Percentiles rank a stretch among this genome's conserved stretches.
These are phyloP conservation scores for Endotricha flammealis DNA, from an alignment of 2,888 invertebrate genomes.

Conservation along the genomic window DNA sequence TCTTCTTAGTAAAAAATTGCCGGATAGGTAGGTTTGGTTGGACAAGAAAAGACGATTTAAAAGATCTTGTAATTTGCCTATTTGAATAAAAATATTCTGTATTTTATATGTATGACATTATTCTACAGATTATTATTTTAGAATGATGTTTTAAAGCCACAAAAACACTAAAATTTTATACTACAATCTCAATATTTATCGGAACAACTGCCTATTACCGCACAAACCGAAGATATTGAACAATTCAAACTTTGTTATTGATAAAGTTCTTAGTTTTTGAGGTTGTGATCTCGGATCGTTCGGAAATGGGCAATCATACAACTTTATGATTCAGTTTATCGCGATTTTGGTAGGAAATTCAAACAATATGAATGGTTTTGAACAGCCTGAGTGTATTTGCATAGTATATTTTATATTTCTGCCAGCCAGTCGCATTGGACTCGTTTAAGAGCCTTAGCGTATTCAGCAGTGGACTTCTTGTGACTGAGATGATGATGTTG, in stretches of 20 bases:
- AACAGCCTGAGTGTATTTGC: background rate
- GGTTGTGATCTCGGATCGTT: background rate
- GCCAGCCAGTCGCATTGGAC: no score
- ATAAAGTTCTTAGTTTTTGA: constrained; percentile 1
- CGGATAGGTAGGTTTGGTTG: no score
- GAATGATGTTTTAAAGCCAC: no score
- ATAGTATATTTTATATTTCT: background rate
- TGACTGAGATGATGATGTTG: no score
- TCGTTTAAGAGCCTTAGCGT: no score
- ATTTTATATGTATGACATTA: no score
- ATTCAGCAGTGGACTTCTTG: no score
- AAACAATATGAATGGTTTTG: constrained; percentile 2
- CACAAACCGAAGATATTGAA: background rate
- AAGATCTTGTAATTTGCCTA: no score
- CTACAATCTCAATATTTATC: background rate
- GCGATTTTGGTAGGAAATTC: constrained; percentile 11
- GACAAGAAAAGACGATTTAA: no score
- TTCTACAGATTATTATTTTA: no score
- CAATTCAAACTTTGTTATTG: constrained; percentile 4
- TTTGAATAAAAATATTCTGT: no score
- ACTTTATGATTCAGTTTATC: constrained; percentile 10
- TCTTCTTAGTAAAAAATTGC: no score
- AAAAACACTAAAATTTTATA: constrained; percentile 21
- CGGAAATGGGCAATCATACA: background rate
- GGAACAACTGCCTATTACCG: background rate